phyloP scores from a whole-genome alignment of 2,113 vertebrate species.

The Charina bottae region DNA sequence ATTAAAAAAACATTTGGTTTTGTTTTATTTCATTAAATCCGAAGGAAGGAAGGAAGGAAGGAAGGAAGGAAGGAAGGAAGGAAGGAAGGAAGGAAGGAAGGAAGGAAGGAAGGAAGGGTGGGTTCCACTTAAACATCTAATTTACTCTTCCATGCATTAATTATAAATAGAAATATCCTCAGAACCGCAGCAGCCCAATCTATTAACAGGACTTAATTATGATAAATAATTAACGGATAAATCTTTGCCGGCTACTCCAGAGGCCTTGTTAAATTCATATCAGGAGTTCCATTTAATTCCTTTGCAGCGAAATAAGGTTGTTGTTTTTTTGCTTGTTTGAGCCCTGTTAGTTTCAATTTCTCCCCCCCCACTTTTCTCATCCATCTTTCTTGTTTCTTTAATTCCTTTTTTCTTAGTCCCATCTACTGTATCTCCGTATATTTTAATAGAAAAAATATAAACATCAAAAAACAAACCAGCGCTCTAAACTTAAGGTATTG shows the following conservation, averaged over 20 bases:
- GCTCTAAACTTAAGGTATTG: background rate
- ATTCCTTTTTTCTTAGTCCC: background rate
- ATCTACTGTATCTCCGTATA: background rate
- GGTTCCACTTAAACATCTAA: background rate
- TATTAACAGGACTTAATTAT: constrained; percentile 39
- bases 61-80: no score
- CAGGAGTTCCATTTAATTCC: background rate
- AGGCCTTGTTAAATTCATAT: constrained; percentile 21
- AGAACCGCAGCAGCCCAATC: constrained; percentile 19
- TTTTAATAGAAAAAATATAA: background rate
- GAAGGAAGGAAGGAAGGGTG: no score
- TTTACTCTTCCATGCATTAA: constrained; percentile 8
- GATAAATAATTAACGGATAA: constrained; percentile 36
- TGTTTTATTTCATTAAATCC: background rate
- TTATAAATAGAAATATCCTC: constrained; percentile 36
- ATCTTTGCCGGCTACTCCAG: constrained; percentile 4
- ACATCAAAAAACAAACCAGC: background rate
- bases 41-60: background rate
- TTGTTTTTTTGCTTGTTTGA: no score
- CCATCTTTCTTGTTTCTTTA: background rate
- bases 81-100: background rate
- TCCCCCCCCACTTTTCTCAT: no score
- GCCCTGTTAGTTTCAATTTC: no score
- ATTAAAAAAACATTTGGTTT: background rate
- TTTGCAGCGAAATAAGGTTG: background rate